phyloP scores from a whole-genome alignment of 2,797 vertebrate genomes.

The Muscicapa striata region DNA sequence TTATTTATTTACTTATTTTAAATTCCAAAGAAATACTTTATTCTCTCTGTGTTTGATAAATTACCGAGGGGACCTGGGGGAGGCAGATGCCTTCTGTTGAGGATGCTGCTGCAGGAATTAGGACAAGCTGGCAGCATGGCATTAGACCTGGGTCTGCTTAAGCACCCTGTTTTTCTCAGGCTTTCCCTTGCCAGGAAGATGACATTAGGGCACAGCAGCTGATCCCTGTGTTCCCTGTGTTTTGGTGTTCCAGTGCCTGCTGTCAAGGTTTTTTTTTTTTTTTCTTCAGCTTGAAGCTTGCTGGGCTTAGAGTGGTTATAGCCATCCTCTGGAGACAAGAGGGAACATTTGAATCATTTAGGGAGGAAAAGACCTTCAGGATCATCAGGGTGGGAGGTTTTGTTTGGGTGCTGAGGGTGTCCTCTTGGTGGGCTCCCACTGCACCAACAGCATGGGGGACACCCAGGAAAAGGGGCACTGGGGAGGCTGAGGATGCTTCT shows the following conservation, averaged over 20 bases:
- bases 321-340: background rate
- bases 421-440: background rate
- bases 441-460: background rate
- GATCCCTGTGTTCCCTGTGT: background rate
- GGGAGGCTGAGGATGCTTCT: background rate
- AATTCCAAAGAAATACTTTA: accelerated
- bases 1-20: background rate
- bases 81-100: background rate
- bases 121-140: accelerated
- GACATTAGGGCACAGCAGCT: background rate
- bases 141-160: background rate
- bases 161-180: background rate
- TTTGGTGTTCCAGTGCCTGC: background rate
- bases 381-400: background rate
- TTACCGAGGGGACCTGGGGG: accelerated
- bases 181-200: background rate
- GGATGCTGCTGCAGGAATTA: background rate
- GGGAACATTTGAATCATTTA: background rate
- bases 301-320: background rate
- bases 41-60: no score
- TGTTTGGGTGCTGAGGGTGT: accelerated
- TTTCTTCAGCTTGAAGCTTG: background rate
- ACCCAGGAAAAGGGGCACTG: background rate
- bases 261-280: background rate
- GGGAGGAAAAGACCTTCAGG: background rate